Conservation (phyloP, 2,888 invertebrate species). For the Sarcophaga rosellei region DNA sequence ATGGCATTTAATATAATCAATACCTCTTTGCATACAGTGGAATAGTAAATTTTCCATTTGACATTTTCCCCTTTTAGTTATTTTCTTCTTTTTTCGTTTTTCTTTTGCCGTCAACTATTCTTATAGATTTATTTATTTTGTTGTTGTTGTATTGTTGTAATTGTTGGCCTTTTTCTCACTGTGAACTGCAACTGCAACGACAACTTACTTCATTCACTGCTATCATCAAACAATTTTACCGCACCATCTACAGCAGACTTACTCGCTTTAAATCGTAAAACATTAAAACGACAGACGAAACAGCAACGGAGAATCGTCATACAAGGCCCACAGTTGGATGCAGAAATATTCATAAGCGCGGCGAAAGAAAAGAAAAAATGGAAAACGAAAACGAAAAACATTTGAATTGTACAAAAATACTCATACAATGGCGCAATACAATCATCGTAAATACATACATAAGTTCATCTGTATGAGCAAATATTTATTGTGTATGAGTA, state of each 20-base stretch:
- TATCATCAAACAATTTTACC: constrained; percentile 10
- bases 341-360: constrained; percentile 29
- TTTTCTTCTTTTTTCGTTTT: not conserved
- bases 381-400: not conserved
- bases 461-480: not conserved
- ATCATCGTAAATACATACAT: not conserved
- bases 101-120: constrained; percentile 11
- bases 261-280: constrained; percentile 45
- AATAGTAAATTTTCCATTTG: constrained; percentile 64
- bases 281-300: constrained; percentile 40
- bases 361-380: not conserved
- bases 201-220: constrained; percentile 11
- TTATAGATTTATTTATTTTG: constrained; percentile 25
- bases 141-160: not conserved
- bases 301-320: not conserved
- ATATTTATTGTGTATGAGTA: not conserved
- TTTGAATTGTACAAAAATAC: constrained; percentile 5
- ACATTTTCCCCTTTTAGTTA: constrained; percentile 52
- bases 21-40: constrained; percentile 46
- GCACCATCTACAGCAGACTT: constrained; percentile 31
- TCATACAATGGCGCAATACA: constrained; percentile 23
- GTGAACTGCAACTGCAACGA: constrained; percentile 22
- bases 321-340: constrained; percentile 5
- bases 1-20: constrained; percentile 24
- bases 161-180: constrained; percentile 38